Percentiles rank a stretch among this genome's conserved stretches.
These are phyloP conservation scores for Drosophila serrata DNA, from an alignment of 1,140 invertebrate genomes.

Conservation along the genomic window DNA sequence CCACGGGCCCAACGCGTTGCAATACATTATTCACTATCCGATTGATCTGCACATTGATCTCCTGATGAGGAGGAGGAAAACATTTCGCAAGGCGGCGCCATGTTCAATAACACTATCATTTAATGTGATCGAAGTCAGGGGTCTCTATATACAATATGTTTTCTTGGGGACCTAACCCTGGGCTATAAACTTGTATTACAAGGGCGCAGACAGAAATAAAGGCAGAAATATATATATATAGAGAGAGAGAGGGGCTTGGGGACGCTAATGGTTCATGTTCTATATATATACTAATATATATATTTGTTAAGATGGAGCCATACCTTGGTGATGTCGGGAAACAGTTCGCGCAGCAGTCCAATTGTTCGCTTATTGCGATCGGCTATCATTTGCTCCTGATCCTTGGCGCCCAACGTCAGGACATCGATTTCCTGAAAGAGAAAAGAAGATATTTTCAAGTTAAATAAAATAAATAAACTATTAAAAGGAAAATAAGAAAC, in stretches of 20 bases:
- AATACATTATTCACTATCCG: conserved; percentile 80
- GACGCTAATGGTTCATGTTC: conserved; percentile 32
- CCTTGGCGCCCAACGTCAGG: conserved; percentile 86
- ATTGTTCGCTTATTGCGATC: conserved; percentile 91
- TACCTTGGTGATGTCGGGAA: conserved; percentile 92
- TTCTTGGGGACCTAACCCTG: conserved; percentile 28
- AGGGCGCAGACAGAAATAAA: background rate
- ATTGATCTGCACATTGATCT: conserved; percentile 83
- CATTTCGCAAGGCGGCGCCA: conserved; percentile 42
- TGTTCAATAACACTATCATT: conserved; percentile 48
- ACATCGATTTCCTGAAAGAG: conserved; percentile 87
- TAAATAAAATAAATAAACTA: no score
- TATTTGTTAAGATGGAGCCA: conserved; percentile 8
- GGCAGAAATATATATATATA: background rate
- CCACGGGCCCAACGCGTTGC: conserved; percentile 73
- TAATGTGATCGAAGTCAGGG: background rate
- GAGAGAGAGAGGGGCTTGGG: conserved; percentile 1
- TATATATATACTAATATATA: background rate
- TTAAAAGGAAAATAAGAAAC: no score
- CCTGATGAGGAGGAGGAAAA: conserved; percentile 73
- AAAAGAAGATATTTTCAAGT: background rate
- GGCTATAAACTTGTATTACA: conserved; percentile 9
- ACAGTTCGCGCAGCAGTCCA: conserved; percentile 90
- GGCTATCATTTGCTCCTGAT: conserved; percentile 86
- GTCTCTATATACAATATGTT: background rate